A percentile compares a stretch with the other conserved stretches of the same genome.
phyloP scores from a whole-genome alignment of 2,113 vertebrate species.

The Siphamia tubifer region DNA sequence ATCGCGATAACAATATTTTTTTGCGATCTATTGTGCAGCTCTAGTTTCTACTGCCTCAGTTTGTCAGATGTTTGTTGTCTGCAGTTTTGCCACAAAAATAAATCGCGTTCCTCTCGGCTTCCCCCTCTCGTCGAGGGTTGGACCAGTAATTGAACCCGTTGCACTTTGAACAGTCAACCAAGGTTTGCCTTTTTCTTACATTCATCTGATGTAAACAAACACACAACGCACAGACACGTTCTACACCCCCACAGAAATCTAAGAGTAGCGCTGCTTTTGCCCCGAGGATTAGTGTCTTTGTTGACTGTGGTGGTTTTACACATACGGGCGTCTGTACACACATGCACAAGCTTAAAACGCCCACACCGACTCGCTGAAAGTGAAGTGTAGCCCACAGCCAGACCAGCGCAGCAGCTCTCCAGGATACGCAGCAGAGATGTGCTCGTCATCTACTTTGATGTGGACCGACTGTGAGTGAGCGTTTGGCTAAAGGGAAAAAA shows the following conservation, averaged over 20 bases:
- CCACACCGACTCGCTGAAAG: slow-evolving; percentile 53
- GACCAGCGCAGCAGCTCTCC: slow-evolving; percentile 27
- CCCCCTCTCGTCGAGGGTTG: not conserved
- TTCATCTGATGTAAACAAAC: slow-evolving; percentile 5
- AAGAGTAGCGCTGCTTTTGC: slow-evolving; percentile 38
- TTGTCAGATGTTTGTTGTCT: not conserved
- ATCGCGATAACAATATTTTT: too few species aligned
- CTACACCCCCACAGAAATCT: slow-evolving; percentile 45
- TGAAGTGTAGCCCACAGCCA: slow-evolving; percentile 45
- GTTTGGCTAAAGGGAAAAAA: slow-evolving; percentile 37
- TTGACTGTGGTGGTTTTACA: slow-evolving; percentile 60
- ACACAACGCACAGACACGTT: slow-evolving; percentile 19
- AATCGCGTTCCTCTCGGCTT: not conserved
- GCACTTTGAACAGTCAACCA: slow-evolving; percentile 34
- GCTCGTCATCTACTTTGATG: slow-evolving; percentile 54
- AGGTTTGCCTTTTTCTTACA: slow-evolving; percentile 23
- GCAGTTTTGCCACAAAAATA: not conserved
- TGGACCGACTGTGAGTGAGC: slow-evolving; percentile 52
- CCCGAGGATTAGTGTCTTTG: slow-evolving; percentile 66
- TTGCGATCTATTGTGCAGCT: too few species aligned
- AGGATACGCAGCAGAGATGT: not conserved
- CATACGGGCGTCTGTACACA: slow-evolving; percentile 42
- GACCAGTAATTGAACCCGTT: slow-evolving; percentile 33
- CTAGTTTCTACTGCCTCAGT: not conserved
- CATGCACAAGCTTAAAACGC: slow-evolving; percentile 59